Evolutionary conservation across 1,140 invertebrate genomes (phyloP).

Genomic region (Sarcophaga peregrina): DNA sequence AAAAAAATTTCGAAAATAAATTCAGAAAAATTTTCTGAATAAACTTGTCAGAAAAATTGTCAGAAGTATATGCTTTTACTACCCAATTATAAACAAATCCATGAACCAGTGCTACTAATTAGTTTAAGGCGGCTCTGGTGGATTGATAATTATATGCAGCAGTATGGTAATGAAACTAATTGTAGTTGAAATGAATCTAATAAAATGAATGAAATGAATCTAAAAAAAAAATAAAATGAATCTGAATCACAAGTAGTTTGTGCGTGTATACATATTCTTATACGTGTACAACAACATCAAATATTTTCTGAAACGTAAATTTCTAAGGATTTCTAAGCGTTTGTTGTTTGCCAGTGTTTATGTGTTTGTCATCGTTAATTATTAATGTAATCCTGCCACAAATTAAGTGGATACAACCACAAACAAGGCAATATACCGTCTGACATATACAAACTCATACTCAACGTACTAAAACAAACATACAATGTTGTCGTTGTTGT

Average conservation of each 20-base stretch:
- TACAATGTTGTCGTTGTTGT: background rate
- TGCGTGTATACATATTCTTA: background rate
- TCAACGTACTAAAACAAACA: background rate
- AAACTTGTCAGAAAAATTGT: too few species aligned
- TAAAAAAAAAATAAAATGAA: slow-evolving; percentile 39
- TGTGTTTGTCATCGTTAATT: background rate
- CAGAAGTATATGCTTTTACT: too few species aligned
- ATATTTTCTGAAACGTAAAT: background rate
- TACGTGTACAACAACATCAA: too few species aligned
- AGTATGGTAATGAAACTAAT: slow-evolving; percentile 45
- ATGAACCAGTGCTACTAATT: too few species aligned
- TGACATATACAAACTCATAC: background rate
- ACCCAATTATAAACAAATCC: too few species aligned
- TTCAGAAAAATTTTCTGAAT: too few species aligned
- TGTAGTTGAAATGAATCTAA: slow-evolving; percentile 40
- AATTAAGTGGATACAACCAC: slow-evolving; percentile 65
- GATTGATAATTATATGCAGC: background rate
- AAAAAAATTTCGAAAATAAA: too few species aligned
- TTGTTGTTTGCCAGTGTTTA: background rate
- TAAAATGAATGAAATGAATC: slow-evolving; percentile 35
- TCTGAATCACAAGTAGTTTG: background rate
- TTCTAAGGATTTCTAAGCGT: background rate
- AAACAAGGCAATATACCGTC: slow-evolving; percentile 52
- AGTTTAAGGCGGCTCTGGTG: background rate
- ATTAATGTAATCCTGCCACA: slow-evolving; percentile 66